Base-by-base conservation (phyloP, 1,140 invertebrate species). In the Lepidurus packardi region DNA sequence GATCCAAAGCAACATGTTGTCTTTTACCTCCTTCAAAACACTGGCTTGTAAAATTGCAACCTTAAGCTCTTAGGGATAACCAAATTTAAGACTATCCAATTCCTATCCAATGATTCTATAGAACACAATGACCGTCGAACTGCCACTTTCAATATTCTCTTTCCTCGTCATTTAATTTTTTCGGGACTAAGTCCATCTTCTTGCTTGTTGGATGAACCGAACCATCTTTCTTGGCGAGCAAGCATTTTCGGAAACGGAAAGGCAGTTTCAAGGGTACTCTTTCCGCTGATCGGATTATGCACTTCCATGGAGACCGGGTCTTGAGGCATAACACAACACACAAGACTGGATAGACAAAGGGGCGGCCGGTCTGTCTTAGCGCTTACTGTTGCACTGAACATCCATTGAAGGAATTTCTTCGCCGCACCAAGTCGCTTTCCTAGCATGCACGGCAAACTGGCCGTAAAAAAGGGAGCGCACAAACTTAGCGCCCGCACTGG, bases 281-380 rank as follows among this genome's bases (percentile, higher is more conserved):
- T 9, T 7, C 53, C 21, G 13, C 53, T 65, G 53, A 65, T 65
- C 53, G 53, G 53, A 65, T 65, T 65, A 65, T 65, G 53, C 53
- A 65, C 53, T 65, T 65, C 53, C 53, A 65, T 65, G 53, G 53
- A 65, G 53, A 65, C 53, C 53, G 53, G 53, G 53, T 21, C 53
- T 65, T 65, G 53, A 65, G 53, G 53, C 53, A 65, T 65, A 65
- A 65, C 53, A 65, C 53, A 65, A 65, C 53, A 65, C 53, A 65
- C 53, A 65, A 65, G 53, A 9, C 13, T 9, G 53, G 21, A 65
- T 65, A 65, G 53, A 65, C 53, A 65, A 7, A 16, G 53, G 45
- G 45, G 45, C 45, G 16, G n/a, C 53, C 21, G 53, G 53, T 65
- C 53, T 65, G 53, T 65, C 53, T 65, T 65, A 65, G 21, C 53